Percentiles rank a stretch among this genome's conserved stretches.
These are phyloP conservation scores for Timema cristinae DNA, from an alignment of 2,888 invertebrate genomes.

Conservation along the genomic window DNA sequence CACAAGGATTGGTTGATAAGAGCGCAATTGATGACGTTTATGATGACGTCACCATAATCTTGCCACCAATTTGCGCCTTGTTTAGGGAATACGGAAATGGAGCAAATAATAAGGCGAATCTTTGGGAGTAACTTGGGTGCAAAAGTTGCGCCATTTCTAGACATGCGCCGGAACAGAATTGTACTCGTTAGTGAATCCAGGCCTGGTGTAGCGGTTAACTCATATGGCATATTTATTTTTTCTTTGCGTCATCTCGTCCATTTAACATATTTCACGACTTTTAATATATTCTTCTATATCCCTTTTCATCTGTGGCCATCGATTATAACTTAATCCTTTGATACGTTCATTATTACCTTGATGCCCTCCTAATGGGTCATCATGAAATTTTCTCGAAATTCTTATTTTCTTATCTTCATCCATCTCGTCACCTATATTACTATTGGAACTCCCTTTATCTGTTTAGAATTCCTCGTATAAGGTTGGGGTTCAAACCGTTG, in stretches of 20 bases:
- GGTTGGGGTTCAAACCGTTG: not conserved
- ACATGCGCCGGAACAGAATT: too few species aligned
- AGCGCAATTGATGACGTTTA: too few species aligned
- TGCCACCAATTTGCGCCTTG: too few species aligned
- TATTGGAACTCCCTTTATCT: not conserved
- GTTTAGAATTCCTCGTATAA: not conserved
- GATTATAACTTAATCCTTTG: not conserved
- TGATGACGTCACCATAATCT: too few species aligned
- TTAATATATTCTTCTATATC: constrained; percentile 7
- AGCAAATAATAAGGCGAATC: too few species aligned
- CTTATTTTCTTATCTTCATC: not conserved
- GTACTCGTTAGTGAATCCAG: too few species aligned
- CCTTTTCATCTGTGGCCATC: constrained; percentile 11
- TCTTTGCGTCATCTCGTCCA: not conserved
- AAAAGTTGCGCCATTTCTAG: too few species aligned
- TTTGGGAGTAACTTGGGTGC: too few species aligned
- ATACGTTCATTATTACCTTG: constrained; percentile 4
- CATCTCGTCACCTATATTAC: not conserved
- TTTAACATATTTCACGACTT: not conserved
- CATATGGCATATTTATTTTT: not conserved
- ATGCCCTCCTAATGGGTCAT: not conserved
- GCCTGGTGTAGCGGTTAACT: not conserved
- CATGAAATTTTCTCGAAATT: not conserved
- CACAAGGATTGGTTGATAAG: too few species aligned
- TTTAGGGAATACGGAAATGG: too few species aligned